Evolutionary conservation across 1,140 invertebrate species (phyloP).

Genomic region (Cheumatopsyche charites): DNA sequence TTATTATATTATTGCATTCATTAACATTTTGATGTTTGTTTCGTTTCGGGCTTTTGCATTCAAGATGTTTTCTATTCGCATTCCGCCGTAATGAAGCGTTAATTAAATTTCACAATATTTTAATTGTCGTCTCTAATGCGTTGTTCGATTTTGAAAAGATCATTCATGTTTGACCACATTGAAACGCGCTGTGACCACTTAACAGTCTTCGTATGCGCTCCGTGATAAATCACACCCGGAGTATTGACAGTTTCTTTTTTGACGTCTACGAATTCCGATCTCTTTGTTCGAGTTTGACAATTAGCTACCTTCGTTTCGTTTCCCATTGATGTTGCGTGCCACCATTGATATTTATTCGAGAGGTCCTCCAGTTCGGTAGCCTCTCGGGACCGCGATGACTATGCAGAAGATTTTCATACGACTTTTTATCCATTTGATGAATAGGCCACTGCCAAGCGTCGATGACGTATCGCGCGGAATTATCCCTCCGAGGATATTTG

Average conservation of each 20-base stretch:
- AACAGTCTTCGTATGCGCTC: not conserved
- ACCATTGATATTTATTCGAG: not conserved
- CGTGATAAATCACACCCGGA: slow-evolving; percentile 18
- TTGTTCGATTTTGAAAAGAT: too few species aligned
- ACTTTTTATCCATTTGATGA: slow-evolving; percentile 2
- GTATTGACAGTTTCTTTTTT: slow-evolving; percentile 24
- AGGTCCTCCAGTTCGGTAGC: not conserved
- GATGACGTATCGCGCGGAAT: slow-evolving; percentile 6
- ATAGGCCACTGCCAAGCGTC: slow-evolving; percentile 4
- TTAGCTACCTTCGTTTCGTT: slow-evolving; percentile 29
- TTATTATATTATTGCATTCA: too few species aligned
- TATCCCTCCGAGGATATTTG: slow-evolving; percentile 6
- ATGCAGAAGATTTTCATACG: too few species aligned
- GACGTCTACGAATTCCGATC: slow-evolving; percentile 5
- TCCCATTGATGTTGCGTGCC: not conserved
- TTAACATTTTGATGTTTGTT: too few species aligned
- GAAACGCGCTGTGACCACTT: too few species aligned
- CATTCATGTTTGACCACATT: too few species aligned
- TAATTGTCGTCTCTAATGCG: too few species aligned
- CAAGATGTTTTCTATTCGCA: too few species aligned
- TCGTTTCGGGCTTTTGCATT: too few species aligned
- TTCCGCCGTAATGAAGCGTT: too few species aligned
- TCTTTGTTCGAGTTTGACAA: slow-evolving; percentile 15
- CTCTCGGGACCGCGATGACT: not conserved
- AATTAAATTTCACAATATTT: too few species aligned